Percentiles rank a stretch among this genome's conserved stretches.
Conservation (phyloP, 2,113 vertebrate genomes). For the Isichthys henryi region DNA sequence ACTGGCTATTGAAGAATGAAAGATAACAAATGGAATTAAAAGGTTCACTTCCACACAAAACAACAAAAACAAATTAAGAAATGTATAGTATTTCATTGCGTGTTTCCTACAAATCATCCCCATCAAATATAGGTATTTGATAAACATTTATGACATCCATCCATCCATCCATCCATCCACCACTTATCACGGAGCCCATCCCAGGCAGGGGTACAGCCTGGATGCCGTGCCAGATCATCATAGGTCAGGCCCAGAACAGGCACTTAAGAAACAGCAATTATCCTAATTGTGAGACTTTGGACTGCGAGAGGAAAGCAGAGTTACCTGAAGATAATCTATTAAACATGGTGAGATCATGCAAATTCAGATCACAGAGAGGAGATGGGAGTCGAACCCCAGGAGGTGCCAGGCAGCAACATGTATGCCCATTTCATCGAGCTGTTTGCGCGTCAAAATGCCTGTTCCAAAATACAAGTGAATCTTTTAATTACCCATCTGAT, state of each 20-base stretch:
- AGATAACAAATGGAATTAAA: neutral
- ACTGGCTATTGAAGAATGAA: neutral
- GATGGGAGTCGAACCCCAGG: neutral
- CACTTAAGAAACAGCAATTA: neutral
- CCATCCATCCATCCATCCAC: neutral
- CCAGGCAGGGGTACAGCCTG: neutral
- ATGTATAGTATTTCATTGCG: neutral
- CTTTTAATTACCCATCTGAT: neutral
- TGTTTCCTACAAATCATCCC: neutral
- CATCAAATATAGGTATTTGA: neutral
- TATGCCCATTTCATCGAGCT: neutral
- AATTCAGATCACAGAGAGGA: neutral
- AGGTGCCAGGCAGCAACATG: neutral
- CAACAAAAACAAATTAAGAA: neutral
- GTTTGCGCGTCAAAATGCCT: neutral
- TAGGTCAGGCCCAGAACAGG: neutral
- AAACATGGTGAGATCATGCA: neutral
- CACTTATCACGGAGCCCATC: neutral
- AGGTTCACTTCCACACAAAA: neutral
- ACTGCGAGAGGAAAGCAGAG: neutral
- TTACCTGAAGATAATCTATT: neutral
- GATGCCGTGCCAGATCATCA: neutral
- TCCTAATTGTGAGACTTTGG: neutral
- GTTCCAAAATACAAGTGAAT: neutral
- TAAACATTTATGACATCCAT: neutral